phyloP scores from a whole-genome alignment of 2,113 vertebrate species.

The Caracal caracal region DNA sequence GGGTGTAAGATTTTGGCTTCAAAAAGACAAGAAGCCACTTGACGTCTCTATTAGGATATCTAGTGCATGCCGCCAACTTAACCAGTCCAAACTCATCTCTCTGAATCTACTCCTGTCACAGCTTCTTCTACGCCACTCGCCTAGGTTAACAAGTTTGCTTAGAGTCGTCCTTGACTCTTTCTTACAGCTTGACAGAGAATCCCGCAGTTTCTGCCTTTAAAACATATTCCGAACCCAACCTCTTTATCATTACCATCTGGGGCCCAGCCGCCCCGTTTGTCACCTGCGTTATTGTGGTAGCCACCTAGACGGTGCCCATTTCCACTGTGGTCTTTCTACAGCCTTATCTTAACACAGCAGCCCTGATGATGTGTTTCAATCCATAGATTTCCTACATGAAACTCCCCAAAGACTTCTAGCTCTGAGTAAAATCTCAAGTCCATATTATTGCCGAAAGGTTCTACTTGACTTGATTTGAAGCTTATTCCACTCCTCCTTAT shows the following conservation, averaged over 20 bases:
- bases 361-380: neutral
- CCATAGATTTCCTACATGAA: neutral
- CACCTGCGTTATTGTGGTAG: neutral
- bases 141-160: neutral
- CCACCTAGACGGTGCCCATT: fast-evolving
- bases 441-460: neutral
- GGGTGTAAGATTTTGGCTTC: neutral
- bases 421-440: neutral
- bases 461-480: neutral
- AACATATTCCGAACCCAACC: neutral
- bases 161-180: neutral
- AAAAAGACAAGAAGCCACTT: neutral
- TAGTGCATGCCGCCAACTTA: neutral
- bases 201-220: neutral
- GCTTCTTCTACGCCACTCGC: neutral
- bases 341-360: neutral
- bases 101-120: neutral
- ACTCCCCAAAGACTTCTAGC: neutral
- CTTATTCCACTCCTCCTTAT: neutral
- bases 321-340: neutral
- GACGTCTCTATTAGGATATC: neutral
- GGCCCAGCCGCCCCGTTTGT: neutral
- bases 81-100: neutral
- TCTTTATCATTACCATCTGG: neutral
- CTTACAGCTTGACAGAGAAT: neutral